Evolutionary conservation across 30 jellyfish, hydroid and myxozoan species (phyloP).

Genomic region (Catostylus mosaicus): DNA sequence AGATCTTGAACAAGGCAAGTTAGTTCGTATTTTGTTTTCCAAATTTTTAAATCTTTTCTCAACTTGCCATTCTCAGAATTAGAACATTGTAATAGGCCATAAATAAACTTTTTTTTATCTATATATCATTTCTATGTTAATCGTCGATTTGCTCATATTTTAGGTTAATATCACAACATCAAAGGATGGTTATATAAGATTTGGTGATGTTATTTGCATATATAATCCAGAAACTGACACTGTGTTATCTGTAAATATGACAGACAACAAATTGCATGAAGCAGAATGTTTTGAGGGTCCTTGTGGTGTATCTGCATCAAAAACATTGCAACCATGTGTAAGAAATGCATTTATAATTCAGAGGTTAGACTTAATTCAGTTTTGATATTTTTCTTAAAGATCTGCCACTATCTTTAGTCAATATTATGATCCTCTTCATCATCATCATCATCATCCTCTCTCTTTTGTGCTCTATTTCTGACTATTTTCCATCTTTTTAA

Average conservation of each 20-base stretch:
- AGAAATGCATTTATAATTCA: slow-evolving; percentile 81
- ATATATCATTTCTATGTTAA: no score
- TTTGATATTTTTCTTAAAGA: no score
- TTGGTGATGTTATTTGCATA: slow-evolving; percentile 85
- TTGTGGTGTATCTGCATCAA: slow-evolving; percentile 96
- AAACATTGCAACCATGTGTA: slow-evolving; percentile 74
- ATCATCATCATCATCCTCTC: no score
- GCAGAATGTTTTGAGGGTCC: slow-evolving; percentile 78
- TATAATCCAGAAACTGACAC: slow-evolving; percentile 75
- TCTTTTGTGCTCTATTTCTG: no score
- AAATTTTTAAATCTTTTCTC: no score
- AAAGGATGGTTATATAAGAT: slow-evolving; percentile 78
- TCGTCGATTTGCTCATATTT: no score
- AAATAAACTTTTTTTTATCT: no score
- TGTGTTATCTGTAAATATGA: slow-evolving; percentile 75
- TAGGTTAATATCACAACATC: slow-evolving; percentile 72
- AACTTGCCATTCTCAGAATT: no score
- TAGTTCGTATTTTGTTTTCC: background rate
- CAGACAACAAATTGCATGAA: slow-evolving; percentile 86
- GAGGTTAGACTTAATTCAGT: slow-evolving; percentile 60
- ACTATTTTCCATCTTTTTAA: no score
- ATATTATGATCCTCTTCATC: no score
- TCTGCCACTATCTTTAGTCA: no score
- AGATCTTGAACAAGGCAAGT: slow-evolving; percentile 69
- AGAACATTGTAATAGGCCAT: no score